Evolutionary conservation across 2,113 vertebrate genomes (phyloP).

Genomic region (Cichladusa arquata): DNA sequence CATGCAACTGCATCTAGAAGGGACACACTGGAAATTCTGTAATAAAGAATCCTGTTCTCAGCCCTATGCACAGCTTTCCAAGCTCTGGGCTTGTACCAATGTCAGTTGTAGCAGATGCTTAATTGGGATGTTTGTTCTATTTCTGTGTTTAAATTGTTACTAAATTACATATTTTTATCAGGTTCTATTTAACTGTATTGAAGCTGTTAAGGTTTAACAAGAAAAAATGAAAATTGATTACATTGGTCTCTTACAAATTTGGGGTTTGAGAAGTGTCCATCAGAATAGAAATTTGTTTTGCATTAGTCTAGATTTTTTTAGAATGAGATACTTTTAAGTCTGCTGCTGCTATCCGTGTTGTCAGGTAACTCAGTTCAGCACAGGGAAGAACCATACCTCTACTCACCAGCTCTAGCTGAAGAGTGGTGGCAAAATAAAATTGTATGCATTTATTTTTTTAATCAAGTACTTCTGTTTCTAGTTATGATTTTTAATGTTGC

Average conservation of each 20-base stretch:
- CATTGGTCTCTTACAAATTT: background rate
- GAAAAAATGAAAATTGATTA: background rate
- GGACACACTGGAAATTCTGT: background rate
- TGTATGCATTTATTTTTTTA: background rate
- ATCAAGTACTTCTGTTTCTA: background rate
- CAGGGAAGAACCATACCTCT: background rate
- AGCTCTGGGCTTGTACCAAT: background rate
- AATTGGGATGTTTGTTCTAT: background rate
- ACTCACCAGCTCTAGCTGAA: background rate
- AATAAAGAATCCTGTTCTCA: background rate
- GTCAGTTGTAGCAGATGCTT: background rate
- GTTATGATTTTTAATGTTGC: background rate
- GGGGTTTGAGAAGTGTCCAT: rapidly evolving
- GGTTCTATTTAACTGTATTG: background rate
- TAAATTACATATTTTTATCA: background rate
- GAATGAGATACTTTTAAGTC: background rate
- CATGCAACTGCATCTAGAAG: conserved; percentile 77
- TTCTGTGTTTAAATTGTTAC: background rate
- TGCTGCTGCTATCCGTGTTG: background rate
- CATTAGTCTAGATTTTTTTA: background rate
- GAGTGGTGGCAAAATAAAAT: background rate
- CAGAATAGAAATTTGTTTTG: background rate
- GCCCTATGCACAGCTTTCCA: background rate
- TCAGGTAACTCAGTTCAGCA: background rate
- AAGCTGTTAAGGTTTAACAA: background rate